A percentile compares a stretch with the other conserved stretches of the same genome.
These are phyloP conservation scores for Chelonus insularis DNA, from an alignment of 1,140 invertebrate genomes.

Conservation along the genomic window DNA sequence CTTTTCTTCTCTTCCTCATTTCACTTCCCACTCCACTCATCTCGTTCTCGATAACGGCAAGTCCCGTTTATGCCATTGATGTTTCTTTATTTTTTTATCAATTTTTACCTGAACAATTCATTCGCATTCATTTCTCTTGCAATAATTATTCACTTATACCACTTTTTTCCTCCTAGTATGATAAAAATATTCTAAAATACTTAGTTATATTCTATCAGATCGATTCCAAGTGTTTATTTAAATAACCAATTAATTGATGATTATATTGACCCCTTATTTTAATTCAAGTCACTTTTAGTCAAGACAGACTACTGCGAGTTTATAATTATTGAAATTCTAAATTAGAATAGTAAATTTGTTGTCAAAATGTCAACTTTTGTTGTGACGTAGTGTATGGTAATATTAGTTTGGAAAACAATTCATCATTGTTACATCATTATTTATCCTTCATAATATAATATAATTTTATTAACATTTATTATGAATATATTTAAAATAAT, in stretches of 20 bases:
- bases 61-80: conserved; percentile 20
- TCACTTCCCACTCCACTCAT: conserved; percentile 23
- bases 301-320: not conserved
- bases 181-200: too few relatives aligned
- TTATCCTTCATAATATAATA: not conserved
- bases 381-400: too few relatives aligned
- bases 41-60: conserved; percentile 9
- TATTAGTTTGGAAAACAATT: too few relatives aligned
- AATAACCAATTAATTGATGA: not conserved
- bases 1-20: conserved; percentile 27
- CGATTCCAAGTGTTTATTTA: not conserved
- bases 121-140: too few relatives aligned
- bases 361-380: not conserved
- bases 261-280: not conserved
- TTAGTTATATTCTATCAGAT: too few relatives aligned
- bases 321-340: not conserved
- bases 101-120: too few relatives aligned
- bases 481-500: not conserved
- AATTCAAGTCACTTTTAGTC: too few relatives aligned
- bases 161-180: too few relatives aligned
- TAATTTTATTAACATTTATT: too few relatives aligned
- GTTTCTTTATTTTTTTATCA: conserved; percentile 20
- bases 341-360: not conserved
- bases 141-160: too few relatives aligned
- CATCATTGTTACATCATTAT: too few relatives aligned